Evolutionary conservation across 64 coral and sea anemone species (phyloP).

Genomic region (Stichodactyla helianthus): DNA sequence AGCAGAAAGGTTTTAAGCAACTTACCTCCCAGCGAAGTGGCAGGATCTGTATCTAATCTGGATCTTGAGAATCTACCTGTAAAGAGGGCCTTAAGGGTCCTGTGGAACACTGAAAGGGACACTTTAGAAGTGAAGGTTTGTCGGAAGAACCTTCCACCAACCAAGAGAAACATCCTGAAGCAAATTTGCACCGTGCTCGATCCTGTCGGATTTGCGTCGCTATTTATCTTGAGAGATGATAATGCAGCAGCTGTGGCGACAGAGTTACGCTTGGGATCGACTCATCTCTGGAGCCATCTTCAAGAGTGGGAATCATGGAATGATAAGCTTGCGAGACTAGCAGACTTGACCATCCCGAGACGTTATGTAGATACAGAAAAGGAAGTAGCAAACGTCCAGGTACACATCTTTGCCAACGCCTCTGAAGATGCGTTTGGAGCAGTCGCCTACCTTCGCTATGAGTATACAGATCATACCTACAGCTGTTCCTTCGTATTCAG

Average conservation of each 20-base stretch:
- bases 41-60: too few relatives aligned
- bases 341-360: conserved; percentile 22
- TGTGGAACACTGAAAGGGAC: too few relatives aligned
- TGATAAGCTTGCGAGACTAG: conserved; percentile 15
- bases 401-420: conserved; percentile 50
- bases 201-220: conserved; percentile 49
- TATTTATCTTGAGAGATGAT: conserved; percentile 36
- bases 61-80: too few relatives aligned
- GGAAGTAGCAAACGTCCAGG: conserved; percentile 2
- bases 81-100: too few relatives aligned
- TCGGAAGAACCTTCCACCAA: too few relatives aligned
- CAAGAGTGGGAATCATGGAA: conserved; percentile 36
- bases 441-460: conserved; percentile 20
- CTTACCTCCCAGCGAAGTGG: too few relatives aligned
- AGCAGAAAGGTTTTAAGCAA: too few relatives aligned
- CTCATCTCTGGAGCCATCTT: conserved; percentile 13
- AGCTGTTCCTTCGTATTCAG: conserved; percentile 52
- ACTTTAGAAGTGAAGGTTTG: too few relatives aligned
- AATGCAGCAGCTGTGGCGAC: conserved; percentile 51
- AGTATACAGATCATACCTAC: conserved; percentile 9
- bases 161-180: too few relatives aligned
- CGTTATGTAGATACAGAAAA: neutral
- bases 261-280: conserved; percentile 38
- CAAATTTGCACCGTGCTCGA: too few relatives aligned
- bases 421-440: too few relatives aligned